phyloP scores from a whole-genome alignment of 2,113 vertebrate genomes.

The Aix galericulata region DNA sequence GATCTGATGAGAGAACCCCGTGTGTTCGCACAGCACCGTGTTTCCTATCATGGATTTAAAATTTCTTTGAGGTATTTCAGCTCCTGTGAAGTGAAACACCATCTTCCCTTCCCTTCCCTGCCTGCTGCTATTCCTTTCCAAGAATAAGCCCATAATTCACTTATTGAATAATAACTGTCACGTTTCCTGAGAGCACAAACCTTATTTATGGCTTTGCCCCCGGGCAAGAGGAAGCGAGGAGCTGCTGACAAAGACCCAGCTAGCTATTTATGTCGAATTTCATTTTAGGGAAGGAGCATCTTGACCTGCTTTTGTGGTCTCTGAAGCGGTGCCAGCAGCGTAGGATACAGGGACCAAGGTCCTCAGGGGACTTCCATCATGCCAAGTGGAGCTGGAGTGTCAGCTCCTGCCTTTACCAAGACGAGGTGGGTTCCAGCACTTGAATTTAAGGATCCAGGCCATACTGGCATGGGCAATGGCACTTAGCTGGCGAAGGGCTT shows the following conservation, averaged over 20 bases:
- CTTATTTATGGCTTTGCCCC: constrained; percentile 7
- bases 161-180: constrained; percentile 27
- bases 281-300: background rate
- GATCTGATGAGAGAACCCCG: constrained; percentile 49
- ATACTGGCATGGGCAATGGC: background rate
- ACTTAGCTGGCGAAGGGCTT: background rate
- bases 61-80: background rate
- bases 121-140: background rate
- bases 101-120: background rate
- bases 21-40: background rate
- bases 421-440: background rate
- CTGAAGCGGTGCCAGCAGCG: rapidly evolving
- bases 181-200: background rate
- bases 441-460: background rate
- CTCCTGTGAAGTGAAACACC: background rate
- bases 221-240: background rate
- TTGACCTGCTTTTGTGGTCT: background rate
- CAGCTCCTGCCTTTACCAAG: background rate
- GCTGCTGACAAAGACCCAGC: background rate
- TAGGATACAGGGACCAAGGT: background rate
- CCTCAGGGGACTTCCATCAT: rapidly evolving
- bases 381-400: too few species aligned
- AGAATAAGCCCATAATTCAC: constrained; percentile 7
- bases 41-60: background rate
- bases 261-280: background rate